A percentile compares a stretch with the other conserved stretches of the same genome.
Conservation (phyloP, 2,113 vertebrate genomes). For the Ahaetulla prasina region DNA sequence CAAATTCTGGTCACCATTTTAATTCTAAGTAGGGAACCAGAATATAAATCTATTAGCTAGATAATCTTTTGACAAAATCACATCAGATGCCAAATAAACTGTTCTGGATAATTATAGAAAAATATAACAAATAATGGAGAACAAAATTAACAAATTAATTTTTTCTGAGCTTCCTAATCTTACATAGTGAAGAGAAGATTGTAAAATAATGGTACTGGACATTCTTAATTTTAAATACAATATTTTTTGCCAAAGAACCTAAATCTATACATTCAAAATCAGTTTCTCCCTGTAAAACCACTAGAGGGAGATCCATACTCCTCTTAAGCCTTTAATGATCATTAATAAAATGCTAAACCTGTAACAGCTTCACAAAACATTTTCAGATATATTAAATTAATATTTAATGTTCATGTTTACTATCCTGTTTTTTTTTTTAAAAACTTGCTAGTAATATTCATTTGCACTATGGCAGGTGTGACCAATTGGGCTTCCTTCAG, state of each 20-base stretch:
- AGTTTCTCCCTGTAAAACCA: not conserved
- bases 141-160: not conserved
- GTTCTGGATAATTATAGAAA: not conserved
- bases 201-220: not conserved
- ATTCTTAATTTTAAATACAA: not conserved
- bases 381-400: not conserved
- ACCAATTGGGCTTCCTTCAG: not conserved
- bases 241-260: not conserved
- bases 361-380: not conserved
- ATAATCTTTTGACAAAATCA: not conserved
- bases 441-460: not conserved
- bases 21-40: not conserved
- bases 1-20: not conserved
- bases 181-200: not conserved
- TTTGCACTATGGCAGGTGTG: not conserved
- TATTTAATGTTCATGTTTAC: not conserved
- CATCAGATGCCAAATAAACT: not conserved
- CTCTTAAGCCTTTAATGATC: not conserved
- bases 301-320: constrained; percentile 7
- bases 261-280: not conserved
- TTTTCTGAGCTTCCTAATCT: not conserved
- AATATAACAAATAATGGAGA: not conserved
- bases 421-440: not conserved
- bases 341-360: not conserved
- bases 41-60: not conserved